Evolutionary conservation across 2,797 vertebrate species (phyloP).

Genomic region (Cynopterus sphinx): DNA sequence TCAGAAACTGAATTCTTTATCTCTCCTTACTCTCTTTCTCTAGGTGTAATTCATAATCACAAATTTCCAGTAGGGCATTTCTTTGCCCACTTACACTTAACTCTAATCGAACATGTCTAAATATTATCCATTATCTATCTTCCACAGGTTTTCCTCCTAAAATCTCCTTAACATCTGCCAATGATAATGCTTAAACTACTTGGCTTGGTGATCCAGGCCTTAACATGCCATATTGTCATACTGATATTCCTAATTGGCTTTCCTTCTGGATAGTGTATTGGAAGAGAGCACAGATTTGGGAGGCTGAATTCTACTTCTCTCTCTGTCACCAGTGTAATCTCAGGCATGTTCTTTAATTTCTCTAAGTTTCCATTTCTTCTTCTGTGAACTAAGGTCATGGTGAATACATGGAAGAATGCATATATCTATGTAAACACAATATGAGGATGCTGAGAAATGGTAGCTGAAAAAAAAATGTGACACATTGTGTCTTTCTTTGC

Average conservation of each 20-base stretch:
- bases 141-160: background rate
- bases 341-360: background rate
- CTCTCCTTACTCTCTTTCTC: background rate
- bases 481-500: background rate
- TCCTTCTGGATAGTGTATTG: background rate
- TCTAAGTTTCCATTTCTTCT: background rate
- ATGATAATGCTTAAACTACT: background rate
- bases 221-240: background rate
- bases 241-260: background rate
- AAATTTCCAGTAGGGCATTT: background rate
- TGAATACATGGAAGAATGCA: background rate
- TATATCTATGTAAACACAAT: background rate
- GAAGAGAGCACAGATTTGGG: background rate
- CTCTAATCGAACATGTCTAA: background rate
- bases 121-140: background rate
- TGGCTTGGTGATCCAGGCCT: background rate
- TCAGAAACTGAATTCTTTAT: background rate
- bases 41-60: background rate
- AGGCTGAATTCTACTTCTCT: background rate
- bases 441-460: background rate
- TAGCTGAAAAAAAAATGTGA: background rate
- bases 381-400: background rate
- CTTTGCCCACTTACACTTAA: background rate
- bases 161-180: background rate
- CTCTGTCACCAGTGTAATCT: background rate